A percentile compares a stretch with the other conserved stretches of the same genome.
phyloP scores from a whole-genome alignment of 2,113 vertebrate genomes.

The Salvelinus alpinus region DNA sequence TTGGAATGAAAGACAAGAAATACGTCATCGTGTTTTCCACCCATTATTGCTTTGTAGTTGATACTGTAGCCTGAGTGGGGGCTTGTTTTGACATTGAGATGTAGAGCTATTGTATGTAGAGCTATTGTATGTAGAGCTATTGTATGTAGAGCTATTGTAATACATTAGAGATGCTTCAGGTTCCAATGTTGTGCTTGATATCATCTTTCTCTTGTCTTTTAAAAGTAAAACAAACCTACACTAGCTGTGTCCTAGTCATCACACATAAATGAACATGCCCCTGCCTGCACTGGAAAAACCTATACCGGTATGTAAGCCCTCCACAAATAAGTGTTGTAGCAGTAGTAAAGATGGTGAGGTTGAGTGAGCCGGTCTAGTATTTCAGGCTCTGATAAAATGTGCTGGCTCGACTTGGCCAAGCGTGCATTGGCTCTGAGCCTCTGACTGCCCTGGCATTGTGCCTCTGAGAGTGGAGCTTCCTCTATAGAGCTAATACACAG shows the following conservation, averaged over 20 bases:
- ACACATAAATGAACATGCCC: neutral
- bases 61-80: too few relatives aligned
- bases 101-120: too few relatives aligned
- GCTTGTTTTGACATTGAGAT: too few relatives aligned
- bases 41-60: too few relatives aligned
- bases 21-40: too few relatives aligned
- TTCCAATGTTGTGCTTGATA: too few relatives aligned
- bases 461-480: neutral
- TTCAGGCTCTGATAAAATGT: slow-evolving; percentile 10
- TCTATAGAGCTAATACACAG: neutral
- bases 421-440: neutral
- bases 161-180: too few relatives aligned
- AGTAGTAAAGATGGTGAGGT: slow-evolving; percentile 1
- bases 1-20: too few relatives aligned
- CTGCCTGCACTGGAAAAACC: neutral
- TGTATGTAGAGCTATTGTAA: neutral
- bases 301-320: slow-evolving; percentile 6
- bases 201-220: too few relatives aligned
- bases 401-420: slow-evolving; percentile 10
- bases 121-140: too few relatives aligned
- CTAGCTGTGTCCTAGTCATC: too few relatives aligned
- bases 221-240: too few relatives aligned
- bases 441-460: neutral
- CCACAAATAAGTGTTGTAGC: slow-evolving; percentile 30
- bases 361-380: slow-evolving; percentile 14